phyloP scores from a whole-genome alignment of 2,113 vertebrate species.

The Brienomyrus longianalis region DNA sequence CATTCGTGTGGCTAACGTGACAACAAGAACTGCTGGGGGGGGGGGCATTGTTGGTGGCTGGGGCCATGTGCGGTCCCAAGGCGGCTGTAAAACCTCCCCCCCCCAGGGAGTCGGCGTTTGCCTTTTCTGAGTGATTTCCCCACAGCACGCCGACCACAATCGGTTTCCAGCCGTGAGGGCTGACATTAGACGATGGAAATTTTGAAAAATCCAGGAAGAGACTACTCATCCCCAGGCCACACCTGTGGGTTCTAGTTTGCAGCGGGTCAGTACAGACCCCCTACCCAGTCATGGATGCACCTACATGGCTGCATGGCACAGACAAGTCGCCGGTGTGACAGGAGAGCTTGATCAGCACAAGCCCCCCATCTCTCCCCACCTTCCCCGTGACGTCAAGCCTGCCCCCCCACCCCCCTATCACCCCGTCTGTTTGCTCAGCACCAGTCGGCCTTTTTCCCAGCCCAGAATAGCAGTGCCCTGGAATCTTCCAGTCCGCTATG shows the following conservation, averaged over 20 bases:
- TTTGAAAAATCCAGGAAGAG: not conserved
- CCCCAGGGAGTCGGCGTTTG: not conserved
- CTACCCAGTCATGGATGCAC: not conserved
- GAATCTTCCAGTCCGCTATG: not conserved
- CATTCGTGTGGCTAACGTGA: constrained; percentile 35
- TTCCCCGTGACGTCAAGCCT: constrained; percentile 22
- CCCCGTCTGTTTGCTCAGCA: constrained; percentile 22
- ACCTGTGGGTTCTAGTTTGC: not conserved
- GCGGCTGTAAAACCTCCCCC: not conserved
- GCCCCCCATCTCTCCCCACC: constrained; percentile 25
- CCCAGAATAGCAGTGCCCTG: constrained; percentile 41
- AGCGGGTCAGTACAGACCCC: not conserved
- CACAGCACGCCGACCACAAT: not conserved
- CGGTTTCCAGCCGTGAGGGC: not conserved
- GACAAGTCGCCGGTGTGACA: not conserved
- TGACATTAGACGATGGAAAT: not conserved
- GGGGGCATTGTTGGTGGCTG: constrained; percentile 34
- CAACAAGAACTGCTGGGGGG: constrained; percentile 32
- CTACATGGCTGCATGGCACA: not conserved
- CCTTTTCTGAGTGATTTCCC: not conserved
- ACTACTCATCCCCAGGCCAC: not conserved
- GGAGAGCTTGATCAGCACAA: constrained; percentile 12
- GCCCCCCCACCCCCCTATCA: constrained; percentile 19
- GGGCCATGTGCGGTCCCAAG: constrained; percentile 44
- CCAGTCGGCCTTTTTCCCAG: constrained; percentile 38